Percentiles rank a stretch among this genome's conserved stretches.
phyloP scores from a whole-genome alignment of 2,113 vertebrate species.

The Callithrix jacchus region DNA sequence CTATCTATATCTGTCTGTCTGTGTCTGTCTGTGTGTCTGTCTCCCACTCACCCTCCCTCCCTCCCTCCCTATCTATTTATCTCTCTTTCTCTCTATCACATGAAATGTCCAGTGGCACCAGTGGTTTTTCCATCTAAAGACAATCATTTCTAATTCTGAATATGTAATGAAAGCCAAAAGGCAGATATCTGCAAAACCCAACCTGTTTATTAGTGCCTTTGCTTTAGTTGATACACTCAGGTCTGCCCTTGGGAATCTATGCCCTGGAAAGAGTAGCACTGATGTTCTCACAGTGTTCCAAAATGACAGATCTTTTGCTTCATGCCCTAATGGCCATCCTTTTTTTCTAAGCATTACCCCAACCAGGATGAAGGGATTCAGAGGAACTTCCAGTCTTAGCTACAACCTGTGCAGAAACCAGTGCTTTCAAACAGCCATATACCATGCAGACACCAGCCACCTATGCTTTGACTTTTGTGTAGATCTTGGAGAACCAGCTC shows the following conservation, averaged over 20 bases:
- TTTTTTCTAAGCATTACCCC: neutral
- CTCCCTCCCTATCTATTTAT: neutral
- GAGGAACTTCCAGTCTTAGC: neutral
- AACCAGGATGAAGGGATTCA: neutral
- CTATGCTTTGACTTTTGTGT: neutral
- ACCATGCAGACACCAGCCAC: neutral
- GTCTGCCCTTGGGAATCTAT: neutral
- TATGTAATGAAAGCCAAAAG: neutral
- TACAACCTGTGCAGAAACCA: neutral
- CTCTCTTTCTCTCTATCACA: neutral
- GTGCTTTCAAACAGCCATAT: neutral
- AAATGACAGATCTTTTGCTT: neutral
- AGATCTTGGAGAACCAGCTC: neutral
- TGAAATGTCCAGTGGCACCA: neutral
- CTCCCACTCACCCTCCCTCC: too few species aligned
- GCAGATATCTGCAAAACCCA: neutral
- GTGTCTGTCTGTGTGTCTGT: neutral
- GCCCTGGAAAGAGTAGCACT: neutral
- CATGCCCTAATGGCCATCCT: neutral
- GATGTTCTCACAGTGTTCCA: neutral
- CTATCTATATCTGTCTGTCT: too few species aligned
- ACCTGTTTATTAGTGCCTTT: neutral
- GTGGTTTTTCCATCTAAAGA: neutral
- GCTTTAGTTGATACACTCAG: neutral
- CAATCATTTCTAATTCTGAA: neutral